Base-by-base conservation (phyloP, 2,888 invertebrate genomes). In the Dinocampus coccinellae region DNA sequence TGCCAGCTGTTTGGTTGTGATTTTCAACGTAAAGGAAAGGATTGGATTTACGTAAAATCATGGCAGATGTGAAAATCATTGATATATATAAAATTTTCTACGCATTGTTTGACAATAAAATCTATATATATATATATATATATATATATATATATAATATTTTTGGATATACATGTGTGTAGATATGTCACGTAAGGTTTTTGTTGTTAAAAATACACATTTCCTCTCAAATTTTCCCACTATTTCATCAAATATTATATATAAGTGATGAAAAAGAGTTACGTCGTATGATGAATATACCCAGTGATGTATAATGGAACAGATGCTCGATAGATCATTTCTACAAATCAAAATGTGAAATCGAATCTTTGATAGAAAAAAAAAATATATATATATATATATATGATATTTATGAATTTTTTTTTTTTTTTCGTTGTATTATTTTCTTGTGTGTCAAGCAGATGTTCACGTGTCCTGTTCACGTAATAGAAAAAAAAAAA, bases 41-140 rank as follows among this genome's bases (percentile, higher is more conserved):
- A 62, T 62, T 26, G 42, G 24, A n/a, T 62, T 62, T 62, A 62
- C 62, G 62, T 62, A 62, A 62, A 62, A 42, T 62, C 62, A 26
- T 24, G 62, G 62, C 62, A 62, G 62, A 62, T 62, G 62, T 34
- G 24, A 47, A 47, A 47, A 47, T 47, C 16, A 47, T 47, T 47
- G 16, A 47, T 7, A 47, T 47, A 62, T 62, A n/a, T 52, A 10
- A 52, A 64, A 64, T 64, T 29, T 52, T 33, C 63, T 39, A 26
- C 22, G 7, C 24, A 42, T 62, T 42, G 62, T 60, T 34, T 16
- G 3, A 47, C 3, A 4, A 6, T 47, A 9, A n/a, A 20, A n/a
- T n/a, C n/a, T n/a, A n/a, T n/a, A n/a, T n/a, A n/a, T n/a, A n/a
- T n/a, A n/a, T n/a, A n/a, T n/a, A n/a, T n/a, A n/a, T n/a, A n/a